A percentile compares a stretch with the other conserved stretches of the same genome.
These are phyloP conservation scores for Aphrophora alni DNA, from an alignment of 2,888 invertebrate genomes.

Conservation along the genomic window DNA sequence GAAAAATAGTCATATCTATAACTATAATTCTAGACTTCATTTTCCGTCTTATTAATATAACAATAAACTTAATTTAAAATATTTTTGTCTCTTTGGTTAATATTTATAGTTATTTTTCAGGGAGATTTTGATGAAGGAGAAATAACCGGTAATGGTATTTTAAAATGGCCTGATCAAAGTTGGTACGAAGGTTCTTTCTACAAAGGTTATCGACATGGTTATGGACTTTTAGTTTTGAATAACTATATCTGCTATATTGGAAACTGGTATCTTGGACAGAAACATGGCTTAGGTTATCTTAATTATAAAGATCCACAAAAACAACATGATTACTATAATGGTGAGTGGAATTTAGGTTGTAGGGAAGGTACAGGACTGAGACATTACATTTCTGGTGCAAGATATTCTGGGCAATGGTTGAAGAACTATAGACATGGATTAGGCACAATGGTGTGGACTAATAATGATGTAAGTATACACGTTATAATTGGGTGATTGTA, in stretches of 20 bases:
- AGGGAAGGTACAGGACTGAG: constrained; percentile 25
- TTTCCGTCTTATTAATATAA: too few species aligned
- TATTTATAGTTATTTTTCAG: neutral
- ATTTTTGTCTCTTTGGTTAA: too few species aligned
- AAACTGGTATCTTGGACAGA: constrained; percentile 25
- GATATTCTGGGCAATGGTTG: constrained; percentile 33
- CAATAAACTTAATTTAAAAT: too few species aligned
- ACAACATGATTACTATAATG: constrained; percentile 16
- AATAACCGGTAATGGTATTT: constrained; percentile 30
- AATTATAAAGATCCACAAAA: constrained; percentile 13
- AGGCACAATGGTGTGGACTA: constrained; percentile 38
- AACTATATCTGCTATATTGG: constrained; percentile 17
- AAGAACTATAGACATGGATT: constrained; percentile 20
- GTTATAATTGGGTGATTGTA: too few species aligned
- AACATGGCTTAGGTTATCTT: constrained; percentile 27
- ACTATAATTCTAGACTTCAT: too few species aligned
- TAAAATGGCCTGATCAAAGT: constrained; percentile 21
- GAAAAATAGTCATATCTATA: too few species aligned
- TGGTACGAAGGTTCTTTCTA: constrained; percentile 34
- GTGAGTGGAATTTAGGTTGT: constrained; percentile 16
- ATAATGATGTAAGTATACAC: constrained; percentile 30
- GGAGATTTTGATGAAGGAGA: constrained; percentile 24
- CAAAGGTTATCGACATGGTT: constrained; percentile 29
- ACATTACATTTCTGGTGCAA: constrained; percentile 29
- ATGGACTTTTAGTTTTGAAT: constrained; percentile 21